phyloP scores from a whole-genome alignment of 2,888 invertebrate genomes.

The Ennomos fuscantarius region DNA sequence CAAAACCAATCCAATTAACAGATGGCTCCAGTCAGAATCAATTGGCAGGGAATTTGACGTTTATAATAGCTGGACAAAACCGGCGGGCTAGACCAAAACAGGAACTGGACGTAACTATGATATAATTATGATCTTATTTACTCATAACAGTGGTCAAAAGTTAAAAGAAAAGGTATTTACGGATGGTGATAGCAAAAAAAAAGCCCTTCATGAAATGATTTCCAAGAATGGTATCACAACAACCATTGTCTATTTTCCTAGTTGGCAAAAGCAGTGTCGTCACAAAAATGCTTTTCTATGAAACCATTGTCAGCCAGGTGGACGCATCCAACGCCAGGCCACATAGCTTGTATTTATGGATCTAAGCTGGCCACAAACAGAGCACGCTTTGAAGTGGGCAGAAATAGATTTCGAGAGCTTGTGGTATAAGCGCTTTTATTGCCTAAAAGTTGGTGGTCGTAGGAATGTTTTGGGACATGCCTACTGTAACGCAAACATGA shows the following conservation, averaged over 20 bases:
- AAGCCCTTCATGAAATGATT: no score
- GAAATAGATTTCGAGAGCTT: slow-evolving; percentile 22
- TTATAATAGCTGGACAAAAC: no score
- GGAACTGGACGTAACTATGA: no score
- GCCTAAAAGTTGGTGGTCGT: slow-evolving; percentile 19
- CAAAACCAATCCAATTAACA: no score
- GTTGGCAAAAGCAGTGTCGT: slow-evolving; percentile 9
- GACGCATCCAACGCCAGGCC: slow-evolving; percentile 42
- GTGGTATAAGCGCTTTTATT: slow-evolving; percentile 25
- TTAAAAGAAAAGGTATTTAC: no score
- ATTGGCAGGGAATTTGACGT: no score
- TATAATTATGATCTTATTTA: no score
- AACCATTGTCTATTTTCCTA: slow-evolving; percentile 1
- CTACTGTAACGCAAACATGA: not conserved
- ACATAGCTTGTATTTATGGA: slow-evolving; percentile 50
- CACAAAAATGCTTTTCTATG: slow-evolving; percentile 44
- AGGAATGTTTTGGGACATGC: not conserved
- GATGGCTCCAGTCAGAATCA: no score
- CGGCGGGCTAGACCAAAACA: no score
- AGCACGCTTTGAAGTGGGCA: slow-evolving; percentile 47
- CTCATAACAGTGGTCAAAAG: no score
- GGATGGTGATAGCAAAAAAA: no score
- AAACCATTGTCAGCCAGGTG: slow-evolving; percentile 61
- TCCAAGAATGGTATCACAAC: not conserved
- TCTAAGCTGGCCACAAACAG: slow-evolving; percentile 36